These are phyloP conservation scores for Azorinus chamasolen DNA, from an alignment of 2,888 invertebrate species.

Conservation along the genomic window DNA sequence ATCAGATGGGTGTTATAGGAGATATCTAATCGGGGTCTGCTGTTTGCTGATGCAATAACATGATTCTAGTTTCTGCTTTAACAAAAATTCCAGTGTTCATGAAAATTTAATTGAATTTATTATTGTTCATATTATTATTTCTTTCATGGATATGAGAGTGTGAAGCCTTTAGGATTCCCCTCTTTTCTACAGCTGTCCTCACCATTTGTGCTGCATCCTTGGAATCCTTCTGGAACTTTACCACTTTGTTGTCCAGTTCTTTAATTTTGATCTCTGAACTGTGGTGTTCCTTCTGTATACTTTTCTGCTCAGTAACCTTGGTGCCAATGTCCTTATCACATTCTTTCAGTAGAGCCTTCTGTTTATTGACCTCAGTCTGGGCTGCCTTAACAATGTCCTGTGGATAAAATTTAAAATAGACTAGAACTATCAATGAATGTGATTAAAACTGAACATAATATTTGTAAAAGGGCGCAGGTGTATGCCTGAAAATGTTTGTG, in stretches of 20 bases:
- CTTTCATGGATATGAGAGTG: too few species aligned
- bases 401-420: conserved; percentile 1
- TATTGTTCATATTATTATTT: too few species aligned
- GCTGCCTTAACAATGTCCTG: conserved; percentile 81
- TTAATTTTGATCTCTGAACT: conserved; percentile 85
- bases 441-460: not conserved
- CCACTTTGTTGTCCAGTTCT: conserved; percentile 86
- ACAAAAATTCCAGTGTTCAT: too few species aligned
- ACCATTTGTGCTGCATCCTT: conserved; percentile 88
- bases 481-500: too few species aligned
- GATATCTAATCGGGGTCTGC: too few species aligned
- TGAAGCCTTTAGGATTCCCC: too few species aligned
- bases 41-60: too few species aligned
- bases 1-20: too few species aligned
- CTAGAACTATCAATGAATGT: not conserved
- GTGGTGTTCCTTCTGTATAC: conserved; percentile 80
- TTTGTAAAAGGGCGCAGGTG: too few species aligned
- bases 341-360: conserved; percentile 82
- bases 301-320: conserved; percentile 75
- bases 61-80: too few species aligned
- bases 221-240: conserved; percentile 88
- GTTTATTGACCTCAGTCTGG: conserved; percentile 82
- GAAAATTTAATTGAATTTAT: too few species aligned
- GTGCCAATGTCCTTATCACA: conserved; percentile 84
- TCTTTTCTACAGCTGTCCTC: too few species aligned